These are phyloP conservation scores for Hydrotaea diabolus DNA, from an alignment of 2,888 invertebrate genomes.

Conservation along the genomic window DNA sequence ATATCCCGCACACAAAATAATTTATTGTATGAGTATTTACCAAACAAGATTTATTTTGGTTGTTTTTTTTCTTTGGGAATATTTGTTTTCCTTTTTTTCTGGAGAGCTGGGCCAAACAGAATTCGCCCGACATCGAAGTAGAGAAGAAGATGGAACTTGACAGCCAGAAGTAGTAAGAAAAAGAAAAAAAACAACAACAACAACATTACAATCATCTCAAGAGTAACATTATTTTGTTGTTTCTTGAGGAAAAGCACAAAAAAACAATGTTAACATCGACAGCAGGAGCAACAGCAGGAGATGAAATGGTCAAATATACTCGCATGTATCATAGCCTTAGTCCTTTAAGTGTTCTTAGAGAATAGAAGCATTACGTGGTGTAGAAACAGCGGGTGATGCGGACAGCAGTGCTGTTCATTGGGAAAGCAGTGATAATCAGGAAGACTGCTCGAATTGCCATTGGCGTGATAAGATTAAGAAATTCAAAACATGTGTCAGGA, in stretches of 20 bases:
- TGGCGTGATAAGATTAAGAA: too few species aligned
- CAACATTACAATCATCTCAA: slow-evolving; percentile 28
- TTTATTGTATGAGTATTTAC: slow-evolving; percentile 20
- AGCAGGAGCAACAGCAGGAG: slow-evolving; percentile 22
- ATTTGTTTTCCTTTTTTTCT: not conserved
- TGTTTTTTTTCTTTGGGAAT: not conserved
- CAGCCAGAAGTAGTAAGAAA: not conserved
- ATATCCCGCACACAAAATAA: not conserved
- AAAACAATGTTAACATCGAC: slow-evolving; percentile 6
- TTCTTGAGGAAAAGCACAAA: not conserved
- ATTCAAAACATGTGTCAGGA: too few species aligned
- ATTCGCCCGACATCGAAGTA: not conserved
- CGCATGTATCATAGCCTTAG: slow-evolving; percentile 8
- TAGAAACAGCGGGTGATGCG: slow-evolving; percentile 14
- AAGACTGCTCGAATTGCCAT: too few species aligned
- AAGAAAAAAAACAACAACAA: not conserved
- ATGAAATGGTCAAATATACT: slow-evolving; percentile 12
- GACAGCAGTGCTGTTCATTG: not conserved
- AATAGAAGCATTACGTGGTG: not conserved
- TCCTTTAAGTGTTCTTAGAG: slow-evolving; percentile 18
- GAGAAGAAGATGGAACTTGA: not conserved
- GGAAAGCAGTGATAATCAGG: not conserved
- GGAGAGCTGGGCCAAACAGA: not conserved
- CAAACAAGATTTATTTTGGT: slow-evolving; percentile 19
- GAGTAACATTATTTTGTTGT: slow-evolving; percentile 38